These are phyloP conservation scores for Callitettix versicolor DNA, from an alignment of 1,140 invertebrate species.

Conservation along the genomic window DNA sequence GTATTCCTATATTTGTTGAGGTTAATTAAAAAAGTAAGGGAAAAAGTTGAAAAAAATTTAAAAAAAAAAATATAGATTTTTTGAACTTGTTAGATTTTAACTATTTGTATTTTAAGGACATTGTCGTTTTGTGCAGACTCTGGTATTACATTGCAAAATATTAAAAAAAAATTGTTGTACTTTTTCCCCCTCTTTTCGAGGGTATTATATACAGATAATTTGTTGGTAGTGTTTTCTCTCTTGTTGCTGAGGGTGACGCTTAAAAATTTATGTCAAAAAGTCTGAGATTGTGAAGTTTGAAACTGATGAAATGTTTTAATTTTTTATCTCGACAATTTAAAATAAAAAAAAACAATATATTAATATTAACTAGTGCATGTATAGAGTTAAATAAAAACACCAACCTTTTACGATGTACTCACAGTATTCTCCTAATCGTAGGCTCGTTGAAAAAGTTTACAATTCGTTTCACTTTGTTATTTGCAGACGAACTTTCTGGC, in stretches of 20 bases:
- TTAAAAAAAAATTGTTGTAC: slow-evolving; percentile 8
- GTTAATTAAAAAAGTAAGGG: background rate
- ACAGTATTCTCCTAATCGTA: background rate
- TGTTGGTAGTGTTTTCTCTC: slow-evolving; percentile 11
- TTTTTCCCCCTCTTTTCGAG: slow-evolving; percentile 5
- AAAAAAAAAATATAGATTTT: background rate
- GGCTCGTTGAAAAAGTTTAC: background rate
- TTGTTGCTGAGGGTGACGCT: slow-evolving; percentile 2
- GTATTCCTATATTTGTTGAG: slow-evolving; percentile 16
- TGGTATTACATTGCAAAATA: background rate
- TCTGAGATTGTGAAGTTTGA: slow-evolving; percentile 25
- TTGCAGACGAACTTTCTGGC: slow-evolving; percentile 5
- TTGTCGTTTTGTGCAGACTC: background rate
- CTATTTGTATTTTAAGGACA: background rate
- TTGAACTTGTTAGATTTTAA: slow-evolving; percentile 8
- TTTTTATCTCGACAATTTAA: slow-evolving; percentile 18
- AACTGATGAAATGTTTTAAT: slow-evolving; percentile 20
- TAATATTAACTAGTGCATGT: slow-evolving; percentile 13
- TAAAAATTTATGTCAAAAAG: slow-evolving; percentile 19
- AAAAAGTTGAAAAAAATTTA: no score
- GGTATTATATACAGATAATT: slow-evolving; percentile 5
- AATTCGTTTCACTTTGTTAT: slow-evolving; percentile 7
- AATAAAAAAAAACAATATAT: slow-evolving; percentile 5
- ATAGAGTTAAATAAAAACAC: slow-evolving; percentile 13
- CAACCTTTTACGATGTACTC: slow-evolving; percentile 9